These are phyloP conservation scores for Scolopax mira DNA, from an alignment of 2,113 vertebrate genomes.

Conservation along the genomic window DNA sequence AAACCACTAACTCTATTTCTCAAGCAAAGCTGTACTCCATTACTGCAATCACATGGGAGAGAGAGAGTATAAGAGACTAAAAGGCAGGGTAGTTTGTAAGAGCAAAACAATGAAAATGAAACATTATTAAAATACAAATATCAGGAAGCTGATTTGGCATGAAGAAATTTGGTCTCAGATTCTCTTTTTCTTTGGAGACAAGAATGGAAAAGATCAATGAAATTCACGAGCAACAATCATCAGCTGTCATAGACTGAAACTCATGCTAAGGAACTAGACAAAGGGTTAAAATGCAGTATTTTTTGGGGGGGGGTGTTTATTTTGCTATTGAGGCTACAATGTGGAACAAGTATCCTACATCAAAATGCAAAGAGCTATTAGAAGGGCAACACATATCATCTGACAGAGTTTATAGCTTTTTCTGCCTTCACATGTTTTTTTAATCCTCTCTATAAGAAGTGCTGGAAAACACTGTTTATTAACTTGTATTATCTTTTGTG, in stretches of 20 bases:
- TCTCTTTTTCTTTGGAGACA: not conserved
- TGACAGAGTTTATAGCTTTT: not conserved
- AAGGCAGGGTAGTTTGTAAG: not conserved
- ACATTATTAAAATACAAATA: not conserved
- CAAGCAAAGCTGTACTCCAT: not conserved
- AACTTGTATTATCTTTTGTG: not conserved
- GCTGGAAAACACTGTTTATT: not conserved
- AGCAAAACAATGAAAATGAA: not conserved
- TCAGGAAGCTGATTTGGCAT: not conserved
- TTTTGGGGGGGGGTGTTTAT: not conserved
- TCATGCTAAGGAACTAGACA: not conserved
- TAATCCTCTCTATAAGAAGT: not conserved
- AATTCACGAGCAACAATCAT: not conserved
- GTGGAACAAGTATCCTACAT: not conserved
- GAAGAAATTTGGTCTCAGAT: not conserved
- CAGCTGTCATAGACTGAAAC: not conserved
- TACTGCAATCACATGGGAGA: not conserved
- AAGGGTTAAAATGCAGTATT: not conserved
- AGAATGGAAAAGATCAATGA: not conserved
- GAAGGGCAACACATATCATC: not conserved
- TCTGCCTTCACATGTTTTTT: not conserved
- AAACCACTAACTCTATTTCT: not conserved
- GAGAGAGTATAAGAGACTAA: not conserved
- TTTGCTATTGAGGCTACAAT: not conserved
- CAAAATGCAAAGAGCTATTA: not conserved